Evolutionary conservation across 2,888 invertebrate genomes (phyloP).

Genomic region (Nebria brevicollis): DNA sequence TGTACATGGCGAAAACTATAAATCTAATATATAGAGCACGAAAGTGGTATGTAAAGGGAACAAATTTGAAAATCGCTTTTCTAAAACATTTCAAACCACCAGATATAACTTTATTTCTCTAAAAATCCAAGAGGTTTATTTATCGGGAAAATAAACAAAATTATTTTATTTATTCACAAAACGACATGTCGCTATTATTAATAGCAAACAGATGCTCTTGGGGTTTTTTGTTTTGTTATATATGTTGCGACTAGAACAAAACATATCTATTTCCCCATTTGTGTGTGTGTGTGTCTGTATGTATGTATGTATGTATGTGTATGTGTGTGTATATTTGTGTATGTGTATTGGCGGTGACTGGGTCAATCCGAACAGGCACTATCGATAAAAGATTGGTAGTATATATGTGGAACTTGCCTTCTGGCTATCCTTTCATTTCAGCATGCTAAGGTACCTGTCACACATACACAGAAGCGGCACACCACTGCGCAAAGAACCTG

Average conservation of each 20-base stretch:
- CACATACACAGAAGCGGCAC: constrained; percentile 39
- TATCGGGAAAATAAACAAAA: neutral
- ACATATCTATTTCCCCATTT: neutral
- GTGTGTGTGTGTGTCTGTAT: constrained; percentile 13
- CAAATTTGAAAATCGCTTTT: too few species aligned
- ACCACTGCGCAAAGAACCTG: neutral
- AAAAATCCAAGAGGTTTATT: neutral
- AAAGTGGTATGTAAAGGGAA: too few species aligned
- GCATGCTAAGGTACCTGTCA: constrained; percentile 31
- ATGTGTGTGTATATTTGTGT: neutral
- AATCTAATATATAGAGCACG: too few species aligned
- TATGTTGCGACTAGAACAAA: neutral
- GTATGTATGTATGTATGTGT: neutral
- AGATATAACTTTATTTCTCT: too few species aligned
- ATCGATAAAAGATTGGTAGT: constrained; percentile 20
- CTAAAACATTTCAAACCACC: too few species aligned
- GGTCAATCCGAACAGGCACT: constrained; percentile 28
- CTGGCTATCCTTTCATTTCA: constrained; percentile 49
- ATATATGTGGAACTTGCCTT: constrained; percentile 48
- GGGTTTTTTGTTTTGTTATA: neutral
- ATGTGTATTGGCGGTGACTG: constrained; percentile 28
- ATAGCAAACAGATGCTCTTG: neutral
- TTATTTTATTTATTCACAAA: neutral
- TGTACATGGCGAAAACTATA: too few species aligned
- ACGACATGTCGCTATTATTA: neutral